Conservation (phyloP, 2,113 vertebrate genomes). For the Indicator maculatus region DNA sequence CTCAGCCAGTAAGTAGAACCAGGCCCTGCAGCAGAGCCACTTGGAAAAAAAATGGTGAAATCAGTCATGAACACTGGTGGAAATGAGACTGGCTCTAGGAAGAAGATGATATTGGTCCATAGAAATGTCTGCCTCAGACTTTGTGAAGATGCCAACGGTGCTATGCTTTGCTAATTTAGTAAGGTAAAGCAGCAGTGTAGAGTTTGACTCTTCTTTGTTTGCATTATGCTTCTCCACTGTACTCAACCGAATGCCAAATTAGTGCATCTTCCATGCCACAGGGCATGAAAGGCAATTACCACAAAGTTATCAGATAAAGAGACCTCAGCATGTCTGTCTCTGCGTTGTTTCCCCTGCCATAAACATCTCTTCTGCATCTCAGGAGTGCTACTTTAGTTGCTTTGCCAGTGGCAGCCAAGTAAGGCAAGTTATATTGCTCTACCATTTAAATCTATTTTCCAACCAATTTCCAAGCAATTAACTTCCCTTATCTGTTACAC, state of each 20-base stretch:
- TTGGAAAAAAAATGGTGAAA: background rate
- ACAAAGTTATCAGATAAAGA: conserved; percentile 66
- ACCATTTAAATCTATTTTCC: conserved; percentile 66
- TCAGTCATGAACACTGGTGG: background rate
- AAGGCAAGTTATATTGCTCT: conserved; percentile 43
- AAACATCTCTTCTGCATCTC: conserved; percentile 52
- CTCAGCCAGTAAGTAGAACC: background rate
- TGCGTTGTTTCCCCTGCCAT: conserved; percentile 52
- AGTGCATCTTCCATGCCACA: conserved; percentile 49
- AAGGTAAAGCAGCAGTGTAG: background rate
- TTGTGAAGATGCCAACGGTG: background rate
- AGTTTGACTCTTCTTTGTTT: conserved; percentile 41
- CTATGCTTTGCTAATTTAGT: background rate
- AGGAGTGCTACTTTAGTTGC: conserved; percentile 49
- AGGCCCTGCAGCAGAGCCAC: background rate
- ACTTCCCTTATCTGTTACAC: conserved; percentile 46
- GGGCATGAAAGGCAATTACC: conserved; percentile 66
- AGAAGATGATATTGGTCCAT: background rate
- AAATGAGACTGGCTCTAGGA: background rate
- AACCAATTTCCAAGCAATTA: conserved; percentile 58
- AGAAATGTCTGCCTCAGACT: background rate
- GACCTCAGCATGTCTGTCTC: conserved; percentile 56
- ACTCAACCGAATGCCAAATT: conserved; percentile 60
- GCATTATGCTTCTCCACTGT: conserved; percentile 7
- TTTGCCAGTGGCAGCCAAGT: conserved; percentile 42